These are phyloP conservation scores for Drosophila orena DNA, from an alignment of 1,140 invertebrate species.

Conservation along the genomic window DNA sequence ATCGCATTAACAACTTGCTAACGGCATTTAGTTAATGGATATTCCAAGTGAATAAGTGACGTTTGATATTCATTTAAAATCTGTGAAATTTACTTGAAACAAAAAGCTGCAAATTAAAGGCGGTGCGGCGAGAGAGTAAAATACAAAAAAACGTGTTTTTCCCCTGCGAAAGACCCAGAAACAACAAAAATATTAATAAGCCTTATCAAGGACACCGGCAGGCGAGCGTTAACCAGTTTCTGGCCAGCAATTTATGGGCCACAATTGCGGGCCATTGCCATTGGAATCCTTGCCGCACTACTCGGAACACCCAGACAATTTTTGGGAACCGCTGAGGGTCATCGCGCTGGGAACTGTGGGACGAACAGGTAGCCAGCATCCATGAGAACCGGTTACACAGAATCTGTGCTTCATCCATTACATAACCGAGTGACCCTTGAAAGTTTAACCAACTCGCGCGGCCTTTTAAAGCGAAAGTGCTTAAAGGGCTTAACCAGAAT, in stretches of 20 bases:
- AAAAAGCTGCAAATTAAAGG: constrained; percentile 44
- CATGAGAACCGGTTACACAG: constrained; percentile 63
- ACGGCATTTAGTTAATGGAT: constrained; percentile 49
- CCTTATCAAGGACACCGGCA: constrained; percentile 68
- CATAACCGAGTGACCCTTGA: constrained; percentile 66
- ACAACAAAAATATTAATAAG: constrained; percentile 68
- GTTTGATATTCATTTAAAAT: constrained; percentile 46
- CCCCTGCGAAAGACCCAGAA: constrained; percentile 26
- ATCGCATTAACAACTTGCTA: constrained; percentile 32
- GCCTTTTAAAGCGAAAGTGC: constrained; percentile 57
- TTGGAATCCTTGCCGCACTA: constrained; percentile 71
- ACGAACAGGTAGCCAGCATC: neutral
- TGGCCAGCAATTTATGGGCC: constrained; percentile 63
- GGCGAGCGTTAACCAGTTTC: constrained; percentile 67
- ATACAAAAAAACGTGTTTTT: constrained; percentile 67
- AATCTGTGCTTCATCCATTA: constrained; percentile 60
- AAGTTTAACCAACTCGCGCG: constrained; percentile 60
- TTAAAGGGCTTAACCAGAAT: constrained; percentile 45
- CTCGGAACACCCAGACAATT: constrained; percentile 36
- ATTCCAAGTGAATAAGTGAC: constrained; percentile 34
- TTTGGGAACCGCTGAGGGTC: constrained; percentile 63
- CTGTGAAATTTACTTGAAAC: constrained; percentile 35
- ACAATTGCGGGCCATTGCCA: constrained; percentile 78
- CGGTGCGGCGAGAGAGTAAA: constrained; percentile 25
- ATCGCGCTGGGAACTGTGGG: constrained; percentile 21